A percentile compares a stretch with the other conserved stretches of the same genome.
phyloP scores from a whole-genome alignment of 2,797 vertebrate genomes.

The Monodelphis domestica region DNA sequence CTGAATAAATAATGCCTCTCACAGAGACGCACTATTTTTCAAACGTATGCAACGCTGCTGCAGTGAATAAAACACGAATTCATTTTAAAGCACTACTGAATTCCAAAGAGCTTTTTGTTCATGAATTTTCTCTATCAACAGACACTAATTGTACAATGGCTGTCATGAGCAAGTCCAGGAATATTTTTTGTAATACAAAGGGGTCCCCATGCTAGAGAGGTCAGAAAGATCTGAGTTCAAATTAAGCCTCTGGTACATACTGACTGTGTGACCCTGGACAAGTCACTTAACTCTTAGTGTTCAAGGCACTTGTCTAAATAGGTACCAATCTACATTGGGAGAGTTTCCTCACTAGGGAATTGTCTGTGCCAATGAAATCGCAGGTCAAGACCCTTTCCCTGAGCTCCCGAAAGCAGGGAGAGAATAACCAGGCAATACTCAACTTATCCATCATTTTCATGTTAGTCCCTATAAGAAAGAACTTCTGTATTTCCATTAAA shows the following conservation, averaged over 20 bases:
- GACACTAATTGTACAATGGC: neutral
- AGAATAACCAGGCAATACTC: neutral
- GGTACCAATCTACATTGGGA: neutral
- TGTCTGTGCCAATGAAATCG: neutral
- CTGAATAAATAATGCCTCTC: neutral
- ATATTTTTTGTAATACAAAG: neutral
- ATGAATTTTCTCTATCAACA: neutral
- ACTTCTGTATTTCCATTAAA: neutral
- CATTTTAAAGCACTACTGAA: neutral
- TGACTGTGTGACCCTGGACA: neutral
- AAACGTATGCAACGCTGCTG: neutral
- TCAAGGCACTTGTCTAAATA: neutral
- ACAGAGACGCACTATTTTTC: neutral
- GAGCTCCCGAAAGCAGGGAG: neutral
- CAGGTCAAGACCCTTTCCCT: neutral
- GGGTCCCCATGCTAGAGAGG: neutral
- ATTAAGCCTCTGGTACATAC: neutral
- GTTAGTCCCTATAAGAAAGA: neutral
- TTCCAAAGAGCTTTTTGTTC: neutral
- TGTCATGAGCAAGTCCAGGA: neutral
- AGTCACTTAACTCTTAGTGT: neutral
- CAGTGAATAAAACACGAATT: constrained; percentile 2
- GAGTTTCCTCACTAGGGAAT: neutral
- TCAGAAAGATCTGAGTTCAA: neutral
- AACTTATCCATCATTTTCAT: neutral